phyloP scores from a whole-genome alignment of 2,113 vertebrate genomes.

The Irena cyanogastra region DNA sequence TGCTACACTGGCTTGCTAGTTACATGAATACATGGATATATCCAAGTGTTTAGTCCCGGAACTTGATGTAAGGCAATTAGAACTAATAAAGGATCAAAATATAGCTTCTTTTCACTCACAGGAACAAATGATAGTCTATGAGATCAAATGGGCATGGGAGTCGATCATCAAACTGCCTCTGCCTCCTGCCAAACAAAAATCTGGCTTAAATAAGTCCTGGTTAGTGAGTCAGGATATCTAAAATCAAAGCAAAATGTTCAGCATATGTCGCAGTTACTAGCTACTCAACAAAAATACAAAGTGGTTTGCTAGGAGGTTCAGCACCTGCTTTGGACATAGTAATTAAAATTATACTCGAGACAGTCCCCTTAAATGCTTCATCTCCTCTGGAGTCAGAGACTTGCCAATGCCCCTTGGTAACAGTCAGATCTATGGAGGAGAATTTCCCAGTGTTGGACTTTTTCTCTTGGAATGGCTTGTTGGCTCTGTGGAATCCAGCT shows the following conservation, averaged over 20 bases:
- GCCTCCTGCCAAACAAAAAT: background rate
- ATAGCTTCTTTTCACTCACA: background rate
- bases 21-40: background rate
- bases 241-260: background rate
- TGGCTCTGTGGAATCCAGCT: background rate
- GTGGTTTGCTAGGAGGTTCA: background rate
- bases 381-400: background rate
- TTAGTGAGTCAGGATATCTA: background rate
- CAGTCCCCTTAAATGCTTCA: background rate
- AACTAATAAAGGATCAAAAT: background rate
- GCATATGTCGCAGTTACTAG: background rate
- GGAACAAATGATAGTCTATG: background rate
- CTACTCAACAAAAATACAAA: background rate
- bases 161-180: accelerated
- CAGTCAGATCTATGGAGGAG: background rate
- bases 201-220: background rate
- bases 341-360: background rate
- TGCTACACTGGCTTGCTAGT: background rate
- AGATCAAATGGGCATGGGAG: background rate
- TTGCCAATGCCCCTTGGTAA: background rate
- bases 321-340: background rate
- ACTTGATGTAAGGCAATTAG: background rate
- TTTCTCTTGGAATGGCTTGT: background rate
- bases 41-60: background rate
- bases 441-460: background rate